Evolutionary conservation across 2,888 invertebrate genomes (phyloP).

Genomic region (Chalcis sispes): DNA sequence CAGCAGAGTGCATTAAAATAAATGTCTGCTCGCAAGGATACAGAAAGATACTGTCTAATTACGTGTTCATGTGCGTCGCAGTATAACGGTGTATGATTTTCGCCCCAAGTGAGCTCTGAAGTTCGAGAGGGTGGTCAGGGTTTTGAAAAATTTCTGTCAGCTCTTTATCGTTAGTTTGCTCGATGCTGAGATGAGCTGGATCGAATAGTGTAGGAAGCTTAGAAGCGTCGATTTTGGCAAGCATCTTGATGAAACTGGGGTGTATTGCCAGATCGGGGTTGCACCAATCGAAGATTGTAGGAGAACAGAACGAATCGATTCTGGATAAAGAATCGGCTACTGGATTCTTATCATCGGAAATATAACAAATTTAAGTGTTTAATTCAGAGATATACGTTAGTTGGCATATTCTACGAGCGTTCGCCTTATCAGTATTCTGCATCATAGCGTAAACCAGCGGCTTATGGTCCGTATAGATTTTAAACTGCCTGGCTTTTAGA

Average conservation of each 20-base stretch:
- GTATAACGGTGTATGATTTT: neutral
- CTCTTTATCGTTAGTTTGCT: neutral
- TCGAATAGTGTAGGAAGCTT: neutral
- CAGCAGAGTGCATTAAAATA: neutral
- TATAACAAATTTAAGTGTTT: neutral
- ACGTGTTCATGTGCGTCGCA: no score
- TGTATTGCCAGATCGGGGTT: neutral
- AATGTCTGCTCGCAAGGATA: neutral
- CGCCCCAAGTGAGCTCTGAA: no score
- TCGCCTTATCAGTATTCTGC: conserved; percentile 14
- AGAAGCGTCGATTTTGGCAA: no score
- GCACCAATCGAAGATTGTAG: neutral
- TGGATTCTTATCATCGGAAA: conserved; percentile 4
- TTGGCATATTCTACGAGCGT: neutral
- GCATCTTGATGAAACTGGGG: neutral
- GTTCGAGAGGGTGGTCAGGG: no score
- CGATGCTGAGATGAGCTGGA: neutral
- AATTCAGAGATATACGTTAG: conserved; percentile 14
- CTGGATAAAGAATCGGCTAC: conserved; percentile 29
- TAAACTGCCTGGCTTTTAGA: conserved; percentile 4
- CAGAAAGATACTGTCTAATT: neutral
- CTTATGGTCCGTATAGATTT: conserved; percentile 13
- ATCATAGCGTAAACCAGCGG: conserved; percentile 6
- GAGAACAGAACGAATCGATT: neutral
- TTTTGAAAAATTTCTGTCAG: neutral